Conservation (phyloP, 2,888 invertebrate genomes). For the Tipula unca region DNA sequence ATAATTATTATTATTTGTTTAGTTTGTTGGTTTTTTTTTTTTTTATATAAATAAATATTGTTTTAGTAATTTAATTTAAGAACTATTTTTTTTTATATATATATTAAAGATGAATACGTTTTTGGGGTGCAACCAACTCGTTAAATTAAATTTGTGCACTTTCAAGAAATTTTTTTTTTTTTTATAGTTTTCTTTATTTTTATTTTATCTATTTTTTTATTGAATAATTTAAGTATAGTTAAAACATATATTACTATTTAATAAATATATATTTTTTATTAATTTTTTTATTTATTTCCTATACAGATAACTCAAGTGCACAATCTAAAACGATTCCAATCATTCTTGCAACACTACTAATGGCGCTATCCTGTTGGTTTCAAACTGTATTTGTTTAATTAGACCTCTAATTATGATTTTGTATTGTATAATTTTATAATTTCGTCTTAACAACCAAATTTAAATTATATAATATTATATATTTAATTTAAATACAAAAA, state of each 20-base stretch:
- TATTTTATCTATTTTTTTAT: neutral
- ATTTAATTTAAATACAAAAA: neutral
- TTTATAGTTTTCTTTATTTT: neutral
- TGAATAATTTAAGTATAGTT: neutral
- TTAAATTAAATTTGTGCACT: conserved; percentile 8
- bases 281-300: neutral
- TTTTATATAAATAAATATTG: neutral
- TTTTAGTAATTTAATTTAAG: neutral
- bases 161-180: neutral
- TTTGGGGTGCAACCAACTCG: neutral
- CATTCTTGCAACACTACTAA: neutral
- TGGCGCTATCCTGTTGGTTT: neutral
- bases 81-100: neutral
- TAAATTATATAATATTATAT: neutral
- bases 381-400: neutral
- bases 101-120: neutral
- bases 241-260: neutral
- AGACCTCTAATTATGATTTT: neutral
- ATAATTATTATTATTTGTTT: neutral
- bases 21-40: neutral
- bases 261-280: neutral
- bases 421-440: neutral
- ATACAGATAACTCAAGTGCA: neutral
- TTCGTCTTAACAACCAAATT: neutral
- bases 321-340: neutral